Evolutionary conservation across 1,140 invertebrate species (phyloP).

Genomic region (Nomia melanderi): DNA sequence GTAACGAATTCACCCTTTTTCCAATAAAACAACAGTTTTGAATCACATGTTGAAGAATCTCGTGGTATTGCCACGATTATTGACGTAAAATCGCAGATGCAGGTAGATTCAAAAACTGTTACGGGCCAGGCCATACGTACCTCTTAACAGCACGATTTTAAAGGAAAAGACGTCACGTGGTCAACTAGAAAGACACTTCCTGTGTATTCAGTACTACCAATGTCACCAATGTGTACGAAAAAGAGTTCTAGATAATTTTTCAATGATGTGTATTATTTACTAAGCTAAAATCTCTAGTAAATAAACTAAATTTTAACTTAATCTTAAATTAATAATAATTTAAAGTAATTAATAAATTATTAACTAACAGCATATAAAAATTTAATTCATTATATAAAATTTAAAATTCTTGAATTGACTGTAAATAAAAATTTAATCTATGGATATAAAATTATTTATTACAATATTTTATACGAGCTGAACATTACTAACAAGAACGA

Average conservation of each 20-base stretch:
- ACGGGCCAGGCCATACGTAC: constrained; percentile 58
- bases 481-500: too few relatives aligned
- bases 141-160: constrained; percentile 61
- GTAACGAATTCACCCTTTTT: constrained; percentile 11
- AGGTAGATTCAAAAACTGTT: constrained; percentile 60
- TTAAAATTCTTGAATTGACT: too few relatives aligned
- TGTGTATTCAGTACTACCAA: constrained; percentile 35
- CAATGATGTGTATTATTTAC: background rate
- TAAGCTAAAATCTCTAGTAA: background rate
- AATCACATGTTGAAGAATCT: constrained; percentile 1
- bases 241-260: background rate
- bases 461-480: too few relatives aligned
- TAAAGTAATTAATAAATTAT: too few relatives aligned
- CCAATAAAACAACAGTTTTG: background rate
- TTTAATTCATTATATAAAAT: too few relatives aligned
- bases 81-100: constrained; percentile 46
- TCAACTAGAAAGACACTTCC: constrained; percentile 53
- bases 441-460: too few relatives aligned
- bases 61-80: background rate
- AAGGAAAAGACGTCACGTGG: constrained; percentile 58
- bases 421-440: too few relatives aligned
- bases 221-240: background rate
- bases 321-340: too few relatives aligned
- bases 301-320: too few relatives aligned
- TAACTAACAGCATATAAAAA: too few relatives aligned